Conservation (phyloP, 2,888 invertebrate species). For the Lampropteryx suffumata region DNA sequence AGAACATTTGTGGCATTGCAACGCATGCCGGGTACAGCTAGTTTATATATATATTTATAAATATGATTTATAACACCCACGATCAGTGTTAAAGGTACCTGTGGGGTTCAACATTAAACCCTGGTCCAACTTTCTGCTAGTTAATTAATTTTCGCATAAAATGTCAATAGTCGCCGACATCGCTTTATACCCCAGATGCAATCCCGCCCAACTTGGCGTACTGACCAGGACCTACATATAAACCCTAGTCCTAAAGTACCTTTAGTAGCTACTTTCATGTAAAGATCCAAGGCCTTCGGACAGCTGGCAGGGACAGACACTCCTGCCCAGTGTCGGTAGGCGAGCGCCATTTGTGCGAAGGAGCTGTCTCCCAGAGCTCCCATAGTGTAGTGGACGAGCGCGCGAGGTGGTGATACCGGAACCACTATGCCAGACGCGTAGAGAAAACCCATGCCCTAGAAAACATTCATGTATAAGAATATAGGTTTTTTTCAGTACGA, state of each 20-base stretch:
- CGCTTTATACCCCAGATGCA: too few relatives aligned
- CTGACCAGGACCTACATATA: background rate
- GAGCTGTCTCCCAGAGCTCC: slow-evolving; percentile 95
- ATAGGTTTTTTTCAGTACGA: too few relatives aligned
- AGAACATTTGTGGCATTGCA: too few relatives aligned
- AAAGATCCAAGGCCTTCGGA: slow-evolving; percentile 94
- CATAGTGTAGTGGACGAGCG: slow-evolving; percentile 95
- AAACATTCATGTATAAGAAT: too few relatives aligned
- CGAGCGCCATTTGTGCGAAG: slow-evolving; percentile 98
- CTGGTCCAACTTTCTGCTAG: too few relatives aligned
- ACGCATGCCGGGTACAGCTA: too few relatives aligned
- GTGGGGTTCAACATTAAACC: too few relatives aligned
- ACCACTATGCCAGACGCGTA: slow-evolving; percentile 93
- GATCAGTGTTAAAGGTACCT: too few relatives aligned
- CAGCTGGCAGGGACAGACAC: slow-evolving; percentile 94
- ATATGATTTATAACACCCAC: too few relatives aligned
- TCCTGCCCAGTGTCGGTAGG: slow-evolving; percentile 96
- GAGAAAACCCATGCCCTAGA: slow-evolving; percentile 92
- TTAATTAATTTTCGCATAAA: too few relatives aligned
- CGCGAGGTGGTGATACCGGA: slow-evolving; percentile 94
- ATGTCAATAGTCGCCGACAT: too few relatives aligned
- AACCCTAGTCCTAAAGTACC: slow-evolving; percentile 69
- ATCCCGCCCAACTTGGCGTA: background rate
- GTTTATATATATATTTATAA: too few relatives aligned
- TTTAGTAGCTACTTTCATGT: slow-evolving; percentile 94